Evolutionary conservation across 2,888 invertebrate species (phyloP).

Genomic region (Lapara coniferarum): DNA sequence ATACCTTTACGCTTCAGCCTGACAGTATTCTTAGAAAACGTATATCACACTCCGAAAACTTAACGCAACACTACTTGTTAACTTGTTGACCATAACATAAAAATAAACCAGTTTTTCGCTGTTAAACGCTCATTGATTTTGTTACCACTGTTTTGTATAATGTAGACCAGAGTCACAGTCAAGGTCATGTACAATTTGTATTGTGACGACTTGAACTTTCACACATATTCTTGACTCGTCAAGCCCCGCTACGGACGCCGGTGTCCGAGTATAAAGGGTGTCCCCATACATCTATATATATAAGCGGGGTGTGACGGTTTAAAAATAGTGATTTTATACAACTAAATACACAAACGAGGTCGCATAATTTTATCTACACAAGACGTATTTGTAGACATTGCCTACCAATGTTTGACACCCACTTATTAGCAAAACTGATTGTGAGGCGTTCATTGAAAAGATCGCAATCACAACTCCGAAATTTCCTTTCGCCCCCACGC

Average conservation of each 20-base stretch:
- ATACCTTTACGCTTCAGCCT: too few relatives aligned
- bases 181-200: slow-evolving; percentile 12
- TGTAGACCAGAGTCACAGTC: slow-evolving; percentile 27
- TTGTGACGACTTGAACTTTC: slow-evolving; percentile 7
- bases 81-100: slow-evolving; percentile 3
- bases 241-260: too few relatives aligned
- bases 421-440: slow-evolving; percentile 56
- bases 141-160: not conserved
- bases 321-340: not conserved
- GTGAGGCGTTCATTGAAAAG: slow-evolving; percentile 63
- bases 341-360: too few relatives aligned
- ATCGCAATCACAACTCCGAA: slow-evolving; percentile 63
- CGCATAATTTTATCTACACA: not conserved
- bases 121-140: not conserved
- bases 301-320: too few relatives aligned
- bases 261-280: too few relatives aligned
- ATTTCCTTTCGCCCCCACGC: slow-evolving; percentile 76
- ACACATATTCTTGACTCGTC: too few relatives aligned
- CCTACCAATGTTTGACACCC: slow-evolving; percentile 46
- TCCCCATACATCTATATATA: too few relatives aligned
- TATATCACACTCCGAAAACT: not conserved
- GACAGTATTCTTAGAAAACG: not conserved
- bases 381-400: not conserved
- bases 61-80: slow-evolving; percentile 3
- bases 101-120: slow-evolving; percentile 12